Percentiles rank a stretch among this genome's conserved stretches.
Conservation (phyloP, 1,140 invertebrate genomes). For the Caenorhabditis latens region DNA sequence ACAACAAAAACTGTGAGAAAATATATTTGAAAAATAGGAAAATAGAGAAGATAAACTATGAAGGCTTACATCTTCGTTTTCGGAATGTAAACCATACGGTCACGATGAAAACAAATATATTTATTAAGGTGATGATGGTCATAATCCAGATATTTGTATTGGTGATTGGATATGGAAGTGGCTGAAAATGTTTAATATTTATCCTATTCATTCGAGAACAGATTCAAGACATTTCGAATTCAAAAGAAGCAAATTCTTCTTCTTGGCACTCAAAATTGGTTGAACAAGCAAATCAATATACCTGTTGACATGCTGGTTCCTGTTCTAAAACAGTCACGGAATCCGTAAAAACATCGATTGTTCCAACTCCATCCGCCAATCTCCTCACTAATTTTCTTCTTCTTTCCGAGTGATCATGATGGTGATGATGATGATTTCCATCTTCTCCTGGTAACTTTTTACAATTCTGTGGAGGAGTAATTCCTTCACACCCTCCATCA, state of each 20-base stretch:
- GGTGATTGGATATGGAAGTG: neutral
- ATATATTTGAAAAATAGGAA: neutral
- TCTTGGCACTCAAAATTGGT: neutral
- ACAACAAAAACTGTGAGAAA: neutral
- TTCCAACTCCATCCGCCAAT: slow-evolving; percentile 56
- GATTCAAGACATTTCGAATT: too few species aligned
- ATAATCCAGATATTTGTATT: slow-evolving; percentile 43
- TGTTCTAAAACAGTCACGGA: slow-evolving; percentile 57
- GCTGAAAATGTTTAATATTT: neutral
- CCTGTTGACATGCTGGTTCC: slow-evolving; percentile 23
- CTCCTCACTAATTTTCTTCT: slow-evolving; percentile 38
- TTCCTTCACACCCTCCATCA: slow-evolving; percentile 75
- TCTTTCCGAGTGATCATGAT: slow-evolving; percentile 30
- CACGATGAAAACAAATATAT: slow-evolving; percentile 31
- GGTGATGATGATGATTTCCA: slow-evolving; percentile 48
- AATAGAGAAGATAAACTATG: neutral
- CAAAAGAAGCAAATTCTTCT: too few species aligned
- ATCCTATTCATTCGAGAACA: too few species aligned
- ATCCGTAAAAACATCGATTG: slow-evolving; percentile 59
- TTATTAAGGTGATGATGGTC: neutral
- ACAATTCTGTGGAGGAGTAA: slow-evolving; percentile 74
- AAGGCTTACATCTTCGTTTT: slow-evolving; percentile 29
- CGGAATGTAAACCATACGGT: slow-evolving; percentile 43
- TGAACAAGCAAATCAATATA: neutral
- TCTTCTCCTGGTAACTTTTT: slow-evolving; percentile 51